Evolutionary conservation across 2,113 vertebrate species (phyloP).

Genomic region (Phylloscopus trochiloides): DNA sequence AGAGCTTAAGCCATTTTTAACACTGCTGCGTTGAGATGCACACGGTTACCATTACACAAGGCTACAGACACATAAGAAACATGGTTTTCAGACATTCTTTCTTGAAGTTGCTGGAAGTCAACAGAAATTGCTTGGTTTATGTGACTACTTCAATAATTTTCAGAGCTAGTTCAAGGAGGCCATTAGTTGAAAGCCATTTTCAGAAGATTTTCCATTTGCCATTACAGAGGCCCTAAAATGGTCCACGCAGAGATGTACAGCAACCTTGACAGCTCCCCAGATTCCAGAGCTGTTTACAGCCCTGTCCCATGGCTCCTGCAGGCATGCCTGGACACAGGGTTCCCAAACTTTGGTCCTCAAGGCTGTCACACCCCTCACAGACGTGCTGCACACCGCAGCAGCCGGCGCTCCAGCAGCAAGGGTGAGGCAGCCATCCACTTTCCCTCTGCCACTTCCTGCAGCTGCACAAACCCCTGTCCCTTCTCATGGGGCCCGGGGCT

Average conservation of each 20-base stretch:
- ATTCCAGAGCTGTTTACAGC: not conserved
- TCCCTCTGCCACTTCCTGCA: accelerated
- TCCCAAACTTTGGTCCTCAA: not conserved
- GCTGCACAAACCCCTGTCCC: not conserved
- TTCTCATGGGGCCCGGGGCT: accelerated
- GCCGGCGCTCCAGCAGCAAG: accelerated
- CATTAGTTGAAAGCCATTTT: not conserved
- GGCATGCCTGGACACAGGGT: not conserved
- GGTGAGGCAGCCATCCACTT: accelerated
- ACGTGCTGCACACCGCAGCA: accelerated
- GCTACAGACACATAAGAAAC: accelerated
- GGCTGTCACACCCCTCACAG: accelerated
- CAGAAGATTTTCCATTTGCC: not conserved
- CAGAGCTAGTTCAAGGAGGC: not conserved
- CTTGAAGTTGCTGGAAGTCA: not conserved
- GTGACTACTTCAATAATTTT: not conserved
- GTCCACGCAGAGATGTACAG: not conserved
- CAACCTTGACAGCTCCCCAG: not conserved
- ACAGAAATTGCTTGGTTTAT: not conserved
- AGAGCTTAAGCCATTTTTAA: not conserved
- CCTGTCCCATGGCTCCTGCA: not conserved
- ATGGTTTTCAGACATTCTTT: not conserved
- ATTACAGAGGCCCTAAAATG: not conserved
- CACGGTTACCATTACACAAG: not conserved
- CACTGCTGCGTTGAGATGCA: not conserved